Evolutionary conservation across 1,140 invertebrate genomes (phyloP).

Genomic region (Nilaparvata lugens): DNA sequence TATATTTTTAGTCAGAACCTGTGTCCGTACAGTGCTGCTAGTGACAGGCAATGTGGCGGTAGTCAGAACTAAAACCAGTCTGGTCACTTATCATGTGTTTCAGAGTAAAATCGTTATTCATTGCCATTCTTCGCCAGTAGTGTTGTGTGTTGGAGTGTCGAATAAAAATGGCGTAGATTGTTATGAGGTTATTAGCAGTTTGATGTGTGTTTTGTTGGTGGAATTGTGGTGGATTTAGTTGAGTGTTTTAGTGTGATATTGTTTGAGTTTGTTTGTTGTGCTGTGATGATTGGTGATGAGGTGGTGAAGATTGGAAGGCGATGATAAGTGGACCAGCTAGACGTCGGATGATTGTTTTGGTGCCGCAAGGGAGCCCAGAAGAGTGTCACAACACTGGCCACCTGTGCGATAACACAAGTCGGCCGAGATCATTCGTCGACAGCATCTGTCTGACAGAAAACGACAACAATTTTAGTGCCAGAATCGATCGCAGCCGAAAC

Average conservation of each 20-base stretch:
- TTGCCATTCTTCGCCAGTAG: constrained; percentile 6
- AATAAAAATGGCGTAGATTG: constrained; percentile 22
- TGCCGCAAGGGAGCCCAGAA: constrained; percentile 19
- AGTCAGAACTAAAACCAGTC: too few relatives aligned
- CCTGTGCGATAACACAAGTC: constrained; percentile 2
- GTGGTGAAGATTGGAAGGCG: constrained; percentile 2
- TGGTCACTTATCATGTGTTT: constrained; percentile 15
- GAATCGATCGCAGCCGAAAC: constrained; percentile 26
- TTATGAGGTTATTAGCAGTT: constrained; percentile 12
- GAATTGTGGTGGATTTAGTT: background rate
- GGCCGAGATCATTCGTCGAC: too few relatives aligned
- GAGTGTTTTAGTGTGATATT: background rate
- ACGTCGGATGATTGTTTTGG: constrained; percentile 22
- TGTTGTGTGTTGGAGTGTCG: background rate
- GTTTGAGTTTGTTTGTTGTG: background rate
- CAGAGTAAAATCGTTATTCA: constrained; percentile 16
- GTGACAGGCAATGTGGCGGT: too few relatives aligned
- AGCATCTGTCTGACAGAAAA: too few relatives aligned
- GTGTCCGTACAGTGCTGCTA: too few relatives aligned
- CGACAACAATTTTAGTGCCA: background rate
- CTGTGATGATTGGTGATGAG: too few relatives aligned
- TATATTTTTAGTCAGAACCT: too few relatives aligned
- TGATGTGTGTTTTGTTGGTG: background rate
- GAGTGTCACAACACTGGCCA: constrained; percentile 23
- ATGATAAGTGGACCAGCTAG: constrained; percentile 25